Percentiles rank a stretch among this genome's conserved stretches.
phyloP scores from a whole-genome alignment of 2,797 vertebrate species.

The Capromys pilorides region DNA sequence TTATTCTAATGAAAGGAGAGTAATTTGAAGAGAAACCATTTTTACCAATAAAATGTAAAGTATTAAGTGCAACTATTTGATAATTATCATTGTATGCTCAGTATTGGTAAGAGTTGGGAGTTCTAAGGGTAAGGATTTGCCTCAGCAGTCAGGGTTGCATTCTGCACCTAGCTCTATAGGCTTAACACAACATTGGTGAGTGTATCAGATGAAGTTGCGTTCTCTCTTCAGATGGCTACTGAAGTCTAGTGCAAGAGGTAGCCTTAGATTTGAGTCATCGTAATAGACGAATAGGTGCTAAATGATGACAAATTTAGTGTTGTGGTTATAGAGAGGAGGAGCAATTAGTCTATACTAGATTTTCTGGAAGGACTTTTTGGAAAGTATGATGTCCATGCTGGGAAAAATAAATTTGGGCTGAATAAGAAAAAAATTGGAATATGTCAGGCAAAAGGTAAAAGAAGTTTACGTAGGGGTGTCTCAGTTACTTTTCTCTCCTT shows the following conservation, averaged over 20 bases:
- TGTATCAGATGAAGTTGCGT: not conserved
- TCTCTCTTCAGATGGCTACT: not conserved
- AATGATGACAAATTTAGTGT: not conserved
- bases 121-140: not conserved
- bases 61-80: not conserved
- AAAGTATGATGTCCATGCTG: not conserved
- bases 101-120: not conserved
- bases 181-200: not conserved
- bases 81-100: not conserved
- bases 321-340: not conserved
- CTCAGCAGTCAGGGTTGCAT: not conserved
- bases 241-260: not conserved
- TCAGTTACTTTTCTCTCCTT: no score
- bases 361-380: not conserved
- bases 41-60: slow-evolving; percentile 20
- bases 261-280: not conserved
- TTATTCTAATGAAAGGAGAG: slow-evolving; percentile 42
- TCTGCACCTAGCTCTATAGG: not conserved
- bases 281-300: not conserved
- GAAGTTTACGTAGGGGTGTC: not conserved
- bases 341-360: not conserved
- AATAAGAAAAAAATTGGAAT: not conserved
- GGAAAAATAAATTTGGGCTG: not conserved
- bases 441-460: not conserved
- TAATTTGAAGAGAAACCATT: not conserved